A percentile compares a stretch with the other conserved stretches of the same genome.
Evolutionary conservation across 2,888 invertebrate species (phyloP).

Genomic region (Hetaerina titia): DNA sequence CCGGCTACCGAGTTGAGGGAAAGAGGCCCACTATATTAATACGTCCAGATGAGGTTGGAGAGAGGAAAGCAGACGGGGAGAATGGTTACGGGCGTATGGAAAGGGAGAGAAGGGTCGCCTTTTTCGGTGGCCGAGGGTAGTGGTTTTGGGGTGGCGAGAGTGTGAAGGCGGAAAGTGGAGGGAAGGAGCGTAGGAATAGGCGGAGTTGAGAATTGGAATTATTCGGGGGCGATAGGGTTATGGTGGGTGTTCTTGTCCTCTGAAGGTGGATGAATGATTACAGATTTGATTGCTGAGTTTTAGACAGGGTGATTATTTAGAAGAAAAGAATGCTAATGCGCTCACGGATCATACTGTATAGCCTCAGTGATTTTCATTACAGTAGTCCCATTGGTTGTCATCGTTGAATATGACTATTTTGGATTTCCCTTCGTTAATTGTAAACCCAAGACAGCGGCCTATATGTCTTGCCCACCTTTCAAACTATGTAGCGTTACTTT

Average conservation of each 20-base stretch:
- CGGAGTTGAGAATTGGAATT: background rate
- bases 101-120: background rate
- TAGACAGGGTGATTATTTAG: too few species aligned
- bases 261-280: background rate
- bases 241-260: background rate
- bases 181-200: background rate
- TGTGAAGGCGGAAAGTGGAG: background rate
- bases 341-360: too few species aligned
- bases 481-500: too few species aligned
- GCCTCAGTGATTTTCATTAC: too few species aligned
- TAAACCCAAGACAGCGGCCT: too few species aligned
- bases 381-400: too few species aligned
- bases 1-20: conserved; percentile 56
- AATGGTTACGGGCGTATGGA: background rate
- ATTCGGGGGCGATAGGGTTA: background rate
- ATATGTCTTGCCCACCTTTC: too few species aligned
- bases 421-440: too few species aligned
- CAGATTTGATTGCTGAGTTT: background rate
- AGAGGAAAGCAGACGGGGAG: background rate
- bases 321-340: too few species aligned
- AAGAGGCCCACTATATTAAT: background rate
- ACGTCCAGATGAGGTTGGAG: background rate
- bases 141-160: background rate
- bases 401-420: too few species aligned
- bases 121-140: background rate